Conservation (phyloP, 2,797 vertebrate species). For the Mionectes olivaceus region DNA sequence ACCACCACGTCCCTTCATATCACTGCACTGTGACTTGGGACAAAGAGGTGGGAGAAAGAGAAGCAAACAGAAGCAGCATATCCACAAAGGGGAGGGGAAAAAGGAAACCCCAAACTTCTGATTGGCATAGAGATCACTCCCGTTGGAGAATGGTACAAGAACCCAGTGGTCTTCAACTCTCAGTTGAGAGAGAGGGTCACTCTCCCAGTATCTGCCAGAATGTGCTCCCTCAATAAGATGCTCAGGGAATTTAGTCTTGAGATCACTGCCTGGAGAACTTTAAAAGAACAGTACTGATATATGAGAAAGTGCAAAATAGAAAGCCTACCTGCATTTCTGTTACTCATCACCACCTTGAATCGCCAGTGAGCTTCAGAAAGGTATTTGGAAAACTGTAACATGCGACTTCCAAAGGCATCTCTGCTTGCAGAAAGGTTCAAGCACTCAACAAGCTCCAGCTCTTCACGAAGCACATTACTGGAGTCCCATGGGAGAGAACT, state of each 20-base stretch:
- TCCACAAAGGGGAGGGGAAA: not conserved
- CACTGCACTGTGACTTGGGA: not conserved
- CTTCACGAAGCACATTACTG: constrained; percentile 58
- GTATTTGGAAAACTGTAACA: constrained; percentile 89
- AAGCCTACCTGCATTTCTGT: constrained; percentile 80
- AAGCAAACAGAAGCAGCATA: not conserved
- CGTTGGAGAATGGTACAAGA: not conserved
- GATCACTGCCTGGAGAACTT: not conserved
- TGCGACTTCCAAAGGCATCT: constrained; percentile 82
- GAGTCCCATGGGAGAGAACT: constrained; percentile 68
- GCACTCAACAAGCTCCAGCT: constrained; percentile 79
- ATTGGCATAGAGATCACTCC: not conserved
- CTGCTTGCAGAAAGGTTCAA: constrained; percentile 83
- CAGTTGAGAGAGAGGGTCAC: no score
- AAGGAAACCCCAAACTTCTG: not conserved
- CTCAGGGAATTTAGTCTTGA: not conserved
- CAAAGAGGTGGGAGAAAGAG: not conserved
- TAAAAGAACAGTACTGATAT: not conserved
- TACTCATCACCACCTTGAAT: constrained; percentile 91
- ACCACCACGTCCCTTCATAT: not conserved
- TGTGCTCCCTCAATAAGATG: not conserved
- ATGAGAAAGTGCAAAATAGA: not conserved
- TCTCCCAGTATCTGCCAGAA: not conserved
- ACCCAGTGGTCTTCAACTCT: not conserved
- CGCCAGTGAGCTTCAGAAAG: constrained; percentile 96